Evolutionary conservation across 2,888 invertebrate genomes (phyloP).

Genomic region (Philereme vetulata): DNA sequence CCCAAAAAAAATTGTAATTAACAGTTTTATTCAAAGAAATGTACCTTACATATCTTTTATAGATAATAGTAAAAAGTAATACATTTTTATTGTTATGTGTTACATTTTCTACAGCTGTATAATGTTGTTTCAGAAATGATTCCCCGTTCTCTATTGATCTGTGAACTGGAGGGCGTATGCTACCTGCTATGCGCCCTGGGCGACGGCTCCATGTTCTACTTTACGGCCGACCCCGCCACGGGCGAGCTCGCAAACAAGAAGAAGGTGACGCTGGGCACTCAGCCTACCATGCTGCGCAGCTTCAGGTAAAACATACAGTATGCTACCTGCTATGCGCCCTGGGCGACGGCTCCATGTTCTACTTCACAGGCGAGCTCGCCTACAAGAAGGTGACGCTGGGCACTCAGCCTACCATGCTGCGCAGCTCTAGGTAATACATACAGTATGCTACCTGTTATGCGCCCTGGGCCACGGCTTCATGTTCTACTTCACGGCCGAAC

Average conservation of each 20-base stretch:
- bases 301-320: constrained; percentile 85
- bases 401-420: constrained; percentile 97
- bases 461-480: constrained; percentile 99
- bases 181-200: constrained; percentile 96
- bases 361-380: constrained; percentile 92
- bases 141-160: constrained; percentile 97
- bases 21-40: too few species aligned
- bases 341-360: constrained; percentile 99
- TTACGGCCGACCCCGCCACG: constrained; percentile 89
- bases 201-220: constrained; percentile 99
- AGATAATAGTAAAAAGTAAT: too few species aligned
- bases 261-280: constrained; percentile 98
- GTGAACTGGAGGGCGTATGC: constrained; percentile 95
- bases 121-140: constrained; percentile 90
- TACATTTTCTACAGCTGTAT: too few species aligned
- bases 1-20: too few species aligned
- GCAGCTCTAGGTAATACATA: constrained; percentile 87
- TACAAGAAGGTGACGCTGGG: constrained; percentile 98
- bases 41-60: too few species aligned
- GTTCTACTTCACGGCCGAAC: constrained; percentile 96
- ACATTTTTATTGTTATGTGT: too few species aligned
- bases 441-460: constrained; percentile 92
- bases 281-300: constrained; percentile 96
- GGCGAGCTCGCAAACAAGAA: constrained; percentile 94
- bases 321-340: constrained; percentile 95